phyloP scores from a whole-genome alignment of 2,888 invertebrate species.

The Diadegma fenestrale region DNA sequence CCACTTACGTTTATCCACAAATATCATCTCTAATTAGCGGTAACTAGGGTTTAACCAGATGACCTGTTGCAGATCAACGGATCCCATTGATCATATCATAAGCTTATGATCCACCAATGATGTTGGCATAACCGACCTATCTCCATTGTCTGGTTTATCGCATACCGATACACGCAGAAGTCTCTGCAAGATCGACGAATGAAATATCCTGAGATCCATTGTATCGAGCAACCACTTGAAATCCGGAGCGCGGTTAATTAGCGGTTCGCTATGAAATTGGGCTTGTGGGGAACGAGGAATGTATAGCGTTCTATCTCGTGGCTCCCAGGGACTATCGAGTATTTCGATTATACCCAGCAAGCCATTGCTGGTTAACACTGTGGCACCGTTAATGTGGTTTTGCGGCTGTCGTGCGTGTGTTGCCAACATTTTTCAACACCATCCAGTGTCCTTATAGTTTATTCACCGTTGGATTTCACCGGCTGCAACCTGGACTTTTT shows the following conservation, averaged over 20 bases:
- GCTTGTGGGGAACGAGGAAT: conserved; percentile 36
- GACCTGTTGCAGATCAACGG: not conserved
- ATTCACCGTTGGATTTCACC: not conserved
- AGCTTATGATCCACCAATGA: conserved; percentile 25
- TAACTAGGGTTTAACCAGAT: not conserved
- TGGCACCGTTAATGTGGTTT: conserved; percentile 18
- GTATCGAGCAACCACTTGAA: conserved; percentile 31
- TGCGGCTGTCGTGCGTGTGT: not conserved
- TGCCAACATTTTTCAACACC: not conserved
- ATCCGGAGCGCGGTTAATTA: conserved; percentile 41
- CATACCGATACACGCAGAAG: not conserved
- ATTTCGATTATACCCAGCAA: conserved; percentile 20
- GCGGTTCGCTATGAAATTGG: conserved; percentile 51
- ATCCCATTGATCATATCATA: conserved; percentile 27
- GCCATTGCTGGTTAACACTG: conserved; percentile 14
- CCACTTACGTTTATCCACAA: not conserved
- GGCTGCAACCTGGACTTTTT: not conserved
- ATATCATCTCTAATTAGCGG: not conserved
- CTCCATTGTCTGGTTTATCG: not conserved
- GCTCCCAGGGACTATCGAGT: conserved; percentile 16
- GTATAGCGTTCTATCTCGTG: conserved; percentile 28
- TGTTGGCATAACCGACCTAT: not conserved
- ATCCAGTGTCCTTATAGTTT: not conserved
- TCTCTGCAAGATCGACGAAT: conserved; percentile 27
- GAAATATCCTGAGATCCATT: conserved; percentile 35